Evolutionary conservation across 1,140 invertebrate genomes (phyloP), one percentile per base, ranked within the genome.

Genomic region (Drosophila ambigua): DNA sequence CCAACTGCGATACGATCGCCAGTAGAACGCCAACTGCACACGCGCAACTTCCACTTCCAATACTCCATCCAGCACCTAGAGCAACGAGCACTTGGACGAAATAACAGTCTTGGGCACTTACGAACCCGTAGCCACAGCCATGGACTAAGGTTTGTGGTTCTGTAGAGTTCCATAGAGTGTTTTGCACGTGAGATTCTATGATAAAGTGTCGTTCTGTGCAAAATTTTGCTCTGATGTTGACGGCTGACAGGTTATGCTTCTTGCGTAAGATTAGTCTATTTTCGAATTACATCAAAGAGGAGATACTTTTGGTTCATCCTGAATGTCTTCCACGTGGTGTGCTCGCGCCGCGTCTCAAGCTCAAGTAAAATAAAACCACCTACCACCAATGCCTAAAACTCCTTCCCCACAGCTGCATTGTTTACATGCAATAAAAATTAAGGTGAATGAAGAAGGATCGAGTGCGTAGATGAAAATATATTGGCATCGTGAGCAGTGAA

Each of bases 371-470:
- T 20, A 43, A 26, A 23, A 61, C 39, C 39, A 46, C 24, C 50
- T 20, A 50, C 46, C 46, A 35, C 15, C 41, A 20, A 58, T 16
- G 26, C 5, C 31, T 11, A 5, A 24, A 16, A 59, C 2, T 45
- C 58, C 23, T 26, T 4, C 44, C 49, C 45, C 44, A 55, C 61
- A 35, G 35, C 16, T 44, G 45, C 39, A 58, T 68, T 74, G 76
- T 82, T 79, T 79, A 81, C 68, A 74, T 82, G 85, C 71, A 71
- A 83, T 90, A 90, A 77, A 76, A 79, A 73, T 77, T 72, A 80
- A 85, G 68, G 65, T 78, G 63, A 72, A 72, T 90, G 72, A 72
- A 65, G 71, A 68, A 53, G 48, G 55, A 72, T 72, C 49, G 52
- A 77, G 53, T 76, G 69, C 69, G 77, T 68, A 59, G 67, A 88